Conservation (phyloP, 1,140 invertebrate genomes). For the Brachystomella parvula region DNA sequence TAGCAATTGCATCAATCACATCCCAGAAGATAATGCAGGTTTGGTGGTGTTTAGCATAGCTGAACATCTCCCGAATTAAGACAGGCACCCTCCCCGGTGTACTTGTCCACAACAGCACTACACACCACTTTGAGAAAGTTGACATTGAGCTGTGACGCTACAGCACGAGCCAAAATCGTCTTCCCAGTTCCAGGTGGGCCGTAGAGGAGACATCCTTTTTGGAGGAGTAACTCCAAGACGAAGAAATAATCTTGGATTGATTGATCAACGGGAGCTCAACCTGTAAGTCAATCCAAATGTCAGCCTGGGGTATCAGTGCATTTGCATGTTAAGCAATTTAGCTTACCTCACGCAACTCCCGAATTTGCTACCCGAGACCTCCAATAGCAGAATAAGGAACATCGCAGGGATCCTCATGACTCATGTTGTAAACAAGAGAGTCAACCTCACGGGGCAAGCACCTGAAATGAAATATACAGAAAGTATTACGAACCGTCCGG, state of each 20-base stretch:
- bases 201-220: slow-evolving; percentile 93
- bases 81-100: slow-evolving; percentile 97
- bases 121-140: slow-evolving; percentile 99
- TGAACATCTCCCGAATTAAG: slow-evolving; percentile 99
- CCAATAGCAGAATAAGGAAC: slow-evolving; percentile 94
- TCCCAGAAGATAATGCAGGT: slow-evolving; percentile 99
- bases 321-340: no score
- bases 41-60: slow-evolving; percentile 97
- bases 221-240: slow-evolving; percentile 97
- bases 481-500: no score
- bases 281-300: no score
- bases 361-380: slow-evolving; percentile 93
- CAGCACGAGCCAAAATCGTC: slow-evolving; percentile 89
- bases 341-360: slow-evolving; percentile 89
- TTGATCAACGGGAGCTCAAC: slow-evolving; percentile 92
- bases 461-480: slow-evolving; percentile 38
- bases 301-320: no score
- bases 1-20: slow-evolving; percentile 99
- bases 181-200: slow-evolving; percentile 98
- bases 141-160: slow-evolving; percentile 94
- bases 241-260: slow-evolving; percentile 97
- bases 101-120: slow-evolving; percentile 99
- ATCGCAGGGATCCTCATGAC: slow-evolving; percentile 97
- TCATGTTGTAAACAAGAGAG: slow-evolving; percentile 99
- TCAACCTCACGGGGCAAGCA: slow-evolving; percentile 97